Base-by-base conservation (phyloP, 2,113 vertebrate species). In the Sylvicapra grimmia region DNA sequence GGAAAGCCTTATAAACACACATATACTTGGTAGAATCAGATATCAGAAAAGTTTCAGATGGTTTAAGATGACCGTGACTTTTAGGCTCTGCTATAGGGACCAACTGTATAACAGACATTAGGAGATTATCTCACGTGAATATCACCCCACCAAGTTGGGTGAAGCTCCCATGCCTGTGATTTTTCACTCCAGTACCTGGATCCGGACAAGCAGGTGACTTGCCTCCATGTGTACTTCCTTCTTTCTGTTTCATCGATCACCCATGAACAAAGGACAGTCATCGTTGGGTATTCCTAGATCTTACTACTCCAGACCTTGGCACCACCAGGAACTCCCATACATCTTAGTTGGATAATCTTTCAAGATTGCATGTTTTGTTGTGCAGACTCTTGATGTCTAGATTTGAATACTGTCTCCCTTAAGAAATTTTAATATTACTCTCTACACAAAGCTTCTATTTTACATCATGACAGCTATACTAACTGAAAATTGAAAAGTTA, bases 81-180 rank as follows among this genome's bases (percentile, higher is more conserved):
- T 84, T 10, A 56, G 36, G 11, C 11, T 2, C 84, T 53, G 18
- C 36, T 79, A 15, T 36, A 80, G 53, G 53, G 19, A 79, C 4
- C 40, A 36, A 53, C 58, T 54, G 14, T 86, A 1, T 40, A 92
- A 82, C 49, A 10, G 53, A 4, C 25, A 27, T 85, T 61, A 80
- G 19, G 58, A 63, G 58, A 61, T 23, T 16, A 33, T 21, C 13
- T 88, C 25, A 44, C 1, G 6, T 15, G 0, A 47, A 72, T 53
- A 65, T 40, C 63, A 80, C 65, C 11, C n/a, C 33, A 31, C 14
- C 29, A 36, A n/a, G 51, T 36, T 7, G 12, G 10, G 4, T 33
- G 15, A 33, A 0, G 1, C 6, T 47, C 58, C 59, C 4, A 19
- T 2, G 4, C 47, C 33, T 61, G n/a, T n/a, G 33, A 4, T 33